Evolutionary conservation across 2,113 vertebrate genomes (phyloP).

Genomic region (Camelus dromedarius): DNA sequence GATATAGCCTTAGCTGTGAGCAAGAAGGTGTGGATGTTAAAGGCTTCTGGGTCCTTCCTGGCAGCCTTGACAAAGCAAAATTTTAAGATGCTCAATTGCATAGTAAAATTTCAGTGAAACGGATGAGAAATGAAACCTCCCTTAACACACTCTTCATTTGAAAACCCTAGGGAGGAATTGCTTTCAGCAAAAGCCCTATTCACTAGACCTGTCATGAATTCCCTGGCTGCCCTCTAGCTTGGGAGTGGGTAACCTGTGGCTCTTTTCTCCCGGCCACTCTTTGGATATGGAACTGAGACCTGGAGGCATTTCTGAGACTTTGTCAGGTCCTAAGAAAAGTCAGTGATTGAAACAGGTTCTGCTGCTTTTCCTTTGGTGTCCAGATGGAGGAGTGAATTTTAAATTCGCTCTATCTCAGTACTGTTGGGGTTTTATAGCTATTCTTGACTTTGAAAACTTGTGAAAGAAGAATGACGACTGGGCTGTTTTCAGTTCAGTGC

Average conservation of each 20-base stretch:
- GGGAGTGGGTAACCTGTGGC: neutral
- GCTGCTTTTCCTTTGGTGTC: neutral
- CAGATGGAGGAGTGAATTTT: conserved; percentile 18
- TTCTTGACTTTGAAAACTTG: neutral
- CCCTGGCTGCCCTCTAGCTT: rapidly evolving
- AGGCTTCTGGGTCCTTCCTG: neutral
- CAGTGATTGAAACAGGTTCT: neutral
- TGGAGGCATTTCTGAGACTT: neutral
- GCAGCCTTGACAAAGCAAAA: neutral
- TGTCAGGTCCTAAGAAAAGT: neutral
- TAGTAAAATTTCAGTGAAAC: neutral
- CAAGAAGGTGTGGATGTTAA: neutral
- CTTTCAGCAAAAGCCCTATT: neutral
- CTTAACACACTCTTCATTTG: neutral
- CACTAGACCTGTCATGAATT: rapidly evolving
- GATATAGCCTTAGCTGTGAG: neutral
- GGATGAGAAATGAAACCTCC: neutral
- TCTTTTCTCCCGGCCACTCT: neutral
- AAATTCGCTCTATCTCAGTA: neutral
- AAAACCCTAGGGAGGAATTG: neutral
- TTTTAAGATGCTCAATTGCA: neutral
- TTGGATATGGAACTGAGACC: neutral
- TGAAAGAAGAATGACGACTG: neutral
- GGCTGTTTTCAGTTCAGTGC: neutral
- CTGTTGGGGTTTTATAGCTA: neutral